These are phyloP conservation scores for Genyomyrus donnyi DNA, from an alignment of 2,113 vertebrate genomes.

Conservation along the genomic window DNA sequence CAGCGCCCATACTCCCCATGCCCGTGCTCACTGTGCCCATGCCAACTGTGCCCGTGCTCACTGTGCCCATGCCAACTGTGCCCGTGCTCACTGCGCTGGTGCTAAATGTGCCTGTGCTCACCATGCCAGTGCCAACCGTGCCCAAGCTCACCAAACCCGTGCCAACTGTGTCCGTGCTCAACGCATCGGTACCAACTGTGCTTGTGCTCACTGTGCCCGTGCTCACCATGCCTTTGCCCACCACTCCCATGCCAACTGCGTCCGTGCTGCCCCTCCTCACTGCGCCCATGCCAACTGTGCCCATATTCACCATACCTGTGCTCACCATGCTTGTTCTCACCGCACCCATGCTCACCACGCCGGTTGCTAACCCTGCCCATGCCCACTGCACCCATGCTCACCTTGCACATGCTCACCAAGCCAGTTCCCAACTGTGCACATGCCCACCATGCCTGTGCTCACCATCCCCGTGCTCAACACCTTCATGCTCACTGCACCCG, in stretches of 20 bases:
- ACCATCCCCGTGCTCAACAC: background rate
- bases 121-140: background rate
- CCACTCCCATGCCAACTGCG: background rate
- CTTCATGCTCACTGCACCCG: background rate
- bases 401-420: too few species aligned
- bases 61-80: background rate
- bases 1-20: background rate
- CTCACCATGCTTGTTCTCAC: background rate
- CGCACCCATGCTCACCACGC: too few species aligned
- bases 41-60: background rate
- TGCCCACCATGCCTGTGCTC: background rate
- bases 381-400: too few species aligned
- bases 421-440: too few species aligned
- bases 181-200: background rate
- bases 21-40: too few species aligned
- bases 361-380: too few species aligned
- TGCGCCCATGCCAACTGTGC: too few species aligned
- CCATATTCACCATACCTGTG: background rate
- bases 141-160: background rate
- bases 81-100: background rate
- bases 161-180: too few species aligned
- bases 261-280: too few species aligned
- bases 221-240: background rate
- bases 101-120: background rate
- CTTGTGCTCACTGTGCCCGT: too few species aligned